Evolutionary conservation across 2,888 invertebrate genomes (phyloP).

Genomic region (Cyclophora albipunctata): DNA sequence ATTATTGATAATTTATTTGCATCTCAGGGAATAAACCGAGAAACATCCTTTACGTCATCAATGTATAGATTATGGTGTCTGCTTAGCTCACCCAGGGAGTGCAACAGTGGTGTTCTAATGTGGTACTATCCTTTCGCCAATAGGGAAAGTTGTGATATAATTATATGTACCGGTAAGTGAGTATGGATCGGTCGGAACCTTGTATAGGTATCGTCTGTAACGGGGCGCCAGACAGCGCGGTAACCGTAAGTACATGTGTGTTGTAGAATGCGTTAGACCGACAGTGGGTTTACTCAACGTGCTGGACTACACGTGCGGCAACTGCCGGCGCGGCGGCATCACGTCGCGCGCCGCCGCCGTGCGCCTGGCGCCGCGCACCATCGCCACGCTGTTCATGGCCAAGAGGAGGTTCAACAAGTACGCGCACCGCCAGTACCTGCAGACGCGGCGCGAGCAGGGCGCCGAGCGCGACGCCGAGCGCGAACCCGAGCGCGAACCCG

Average conservation of each 20-base stretch:
- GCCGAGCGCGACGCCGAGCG: slow-evolving; percentile 13
- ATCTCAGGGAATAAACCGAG: too few relatives aligned
- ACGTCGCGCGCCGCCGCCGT: slow-evolving; percentile 68
- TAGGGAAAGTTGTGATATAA: too few relatives aligned
- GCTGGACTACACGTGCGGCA: slow-evolving; percentile 70
- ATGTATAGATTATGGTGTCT: too few relatives aligned
- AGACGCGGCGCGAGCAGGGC: slow-evolving; percentile 30
- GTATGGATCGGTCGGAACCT: too few relatives aligned
- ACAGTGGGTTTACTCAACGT: slow-evolving; percentile 54
- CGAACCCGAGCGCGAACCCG: slow-evolving; percentile 3
- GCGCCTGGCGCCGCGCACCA: slow-evolving; percentile 65
- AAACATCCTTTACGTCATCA: too few relatives aligned
- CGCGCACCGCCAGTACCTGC: slow-evolving; percentile 68
- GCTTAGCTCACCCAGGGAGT: too few relatives aligned
- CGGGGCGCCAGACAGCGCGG: neutral
- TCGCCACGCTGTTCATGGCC: slow-evolving; percentile 72
- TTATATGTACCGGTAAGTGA: too few relatives aligned
- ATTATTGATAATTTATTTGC: too few relatives aligned
- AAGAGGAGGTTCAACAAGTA: slow-evolving; percentile 73
- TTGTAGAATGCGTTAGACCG: slow-evolving; percentile 67
- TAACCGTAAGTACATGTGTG: neutral
- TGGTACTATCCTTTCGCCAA: too few relatives aligned
- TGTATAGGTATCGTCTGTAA: too few relatives aligned
- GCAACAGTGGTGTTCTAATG: too few relatives aligned
- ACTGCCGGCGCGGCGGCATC: slow-evolving; percentile 69